Evolutionary conservation across 30 jellyfish, hydroid and myxozoan genomes (phyloP), one percentile per base, ranked within the genome.

Genomic region (Clytia hemisphaerica): DNA sequence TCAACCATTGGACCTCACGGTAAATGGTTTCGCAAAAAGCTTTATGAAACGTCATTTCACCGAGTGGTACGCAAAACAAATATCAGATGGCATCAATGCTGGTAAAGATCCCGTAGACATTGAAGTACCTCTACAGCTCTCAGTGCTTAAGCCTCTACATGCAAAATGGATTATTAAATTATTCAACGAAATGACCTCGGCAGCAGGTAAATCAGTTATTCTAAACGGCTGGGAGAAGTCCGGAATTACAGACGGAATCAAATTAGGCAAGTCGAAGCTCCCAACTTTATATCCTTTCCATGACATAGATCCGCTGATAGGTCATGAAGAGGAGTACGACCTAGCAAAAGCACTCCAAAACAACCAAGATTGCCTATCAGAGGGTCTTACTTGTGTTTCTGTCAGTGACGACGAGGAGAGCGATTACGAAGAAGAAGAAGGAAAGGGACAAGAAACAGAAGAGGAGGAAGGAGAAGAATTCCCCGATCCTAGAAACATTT

Each of bases 11-110:
- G 66, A 51, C 21, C 31, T 14, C 10, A 40, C 53, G 14, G 53
- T 40, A 40, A 40, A 40, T 16, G 53, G 53, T n/a, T n/a, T 10
- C 53, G 10, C 53, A 16, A 10, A 27, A 51, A 12, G 15, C 15
- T 42, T 9, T 42, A 9, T 42, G 12, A 42, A 42, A 9, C 12
- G n/a, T 7, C 7, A 7, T 12, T 10, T 51, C 7, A 14, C 66
- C 7, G 66, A 51, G 21, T 51, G 66, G 66, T 24, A 12, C 28
- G 66, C 66, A 12, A 51, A 51, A 21, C 21, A 51, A 51, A 51
- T 51, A 12, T 51, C 66, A 21, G 31, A 51, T 9, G 66, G n/a
- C n/a, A n/a, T n/a, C n/a, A n/a, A n/a, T n/a, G n/a, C n/a, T n/a
- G n/a, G n/a, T n/a, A n/a, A n/a, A n/a, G n/a, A n/a, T n/a, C n/a